Evolutionary conservation across 2,797 vertebrate species (phyloP).

Genomic region (Myripristis jacobus): DNA sequence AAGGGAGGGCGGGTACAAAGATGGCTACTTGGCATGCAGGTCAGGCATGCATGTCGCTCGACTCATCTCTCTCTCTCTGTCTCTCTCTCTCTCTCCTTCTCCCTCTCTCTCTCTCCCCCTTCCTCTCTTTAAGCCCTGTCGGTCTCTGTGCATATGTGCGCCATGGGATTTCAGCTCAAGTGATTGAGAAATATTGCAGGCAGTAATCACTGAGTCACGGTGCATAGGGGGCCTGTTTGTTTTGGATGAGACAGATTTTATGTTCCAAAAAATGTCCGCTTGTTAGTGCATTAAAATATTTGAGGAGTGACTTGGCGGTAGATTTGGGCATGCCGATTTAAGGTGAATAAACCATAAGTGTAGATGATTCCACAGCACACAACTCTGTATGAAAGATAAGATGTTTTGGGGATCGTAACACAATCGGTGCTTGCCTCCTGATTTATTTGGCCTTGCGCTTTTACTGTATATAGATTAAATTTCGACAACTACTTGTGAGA

Average conservation of each 20-base stretch:
- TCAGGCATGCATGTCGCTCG: conserved; percentile 66
- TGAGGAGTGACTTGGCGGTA: conserved; percentile 25
- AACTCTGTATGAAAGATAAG: conserved; percentile 12
- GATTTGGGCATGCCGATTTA: conserved; percentile 26
- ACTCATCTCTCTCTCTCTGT: conserved; percentile 50
- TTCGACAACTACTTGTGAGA: conserved; percentile 26
- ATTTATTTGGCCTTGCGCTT: conserved; percentile 55
- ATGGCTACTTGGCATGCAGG: conserved; percentile 83
- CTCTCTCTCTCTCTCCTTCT: conserved; percentile 15
- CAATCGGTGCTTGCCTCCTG: conserved; percentile 34
- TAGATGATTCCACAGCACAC: conserved; percentile 20
- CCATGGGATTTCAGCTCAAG: conserved; percentile 60
- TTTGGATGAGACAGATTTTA: conserved; percentile 56
- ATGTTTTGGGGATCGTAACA: conserved; percentile 21
- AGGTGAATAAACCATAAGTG: conserved; percentile 26
- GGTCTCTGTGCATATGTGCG: conserved; percentile 39
- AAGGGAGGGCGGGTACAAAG: conserved; percentile 71
- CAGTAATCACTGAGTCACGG: conserved; percentile 69
- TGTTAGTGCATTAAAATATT: conserved; percentile 63
- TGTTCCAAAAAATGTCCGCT: conserved; percentile 55
- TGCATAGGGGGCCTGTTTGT: conserved; percentile 57
- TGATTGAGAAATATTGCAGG: conserved; percentile 67
- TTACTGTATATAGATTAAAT: conserved; percentile 16
- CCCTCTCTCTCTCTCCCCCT: conserved; percentile 22
- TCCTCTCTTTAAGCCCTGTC: conserved; percentile 27